Evolutionary conservation across 2,797 vertebrate genomes (phyloP), one percentile per base, ranked within the genome.

Genomic region (Stomatorhinus walkeri): DNA sequence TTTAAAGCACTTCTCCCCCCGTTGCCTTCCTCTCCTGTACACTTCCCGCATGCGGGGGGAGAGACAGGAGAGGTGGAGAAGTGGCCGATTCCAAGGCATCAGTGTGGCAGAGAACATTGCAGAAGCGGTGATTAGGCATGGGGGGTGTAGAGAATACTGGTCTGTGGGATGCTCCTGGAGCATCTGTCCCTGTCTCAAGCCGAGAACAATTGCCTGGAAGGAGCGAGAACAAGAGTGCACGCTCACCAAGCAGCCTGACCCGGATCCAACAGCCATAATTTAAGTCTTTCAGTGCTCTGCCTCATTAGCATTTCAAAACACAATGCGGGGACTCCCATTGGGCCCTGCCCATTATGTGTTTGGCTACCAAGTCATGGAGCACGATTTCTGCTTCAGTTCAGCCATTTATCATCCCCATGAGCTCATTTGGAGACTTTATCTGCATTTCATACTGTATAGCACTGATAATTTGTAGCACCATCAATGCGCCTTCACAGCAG

Each of bases 161-260:
- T 92, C 91, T 90, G 90, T 93, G 91, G 89, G 94, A 93, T 93
- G 92, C 93, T 91, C 91, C 91, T 88, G 86, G 88, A 93, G 95
- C 96, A 95, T 95, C 95, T 96, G 94, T 93, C 93, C 92, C 93
- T 93, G 89, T 94, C 79, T 83, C 94, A 93, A 92, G 64, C 89
- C 88, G 85, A 89, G 91, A 89, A 95, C 92, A 95, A 95, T 92
- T 93, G 91, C 84, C 87, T 90, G 89, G 61, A 40, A 49, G 19
- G 61, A 48, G 46, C 91, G 88, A 88, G 87, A 85, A 90, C 88
- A 92, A 88, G 93, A 92, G 90, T 61, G 88, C 87, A 89, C 89
- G 87, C 91, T 92, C 89, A 88, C 90, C 90, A 91, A 91, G 89
- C 48, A 89, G 87, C 72, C 88, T 36, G 83, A 88, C 89, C 88